phyloP scores from a whole-genome alignment of 2,888 invertebrate genomes.

The Pammene aurita region DNA sequence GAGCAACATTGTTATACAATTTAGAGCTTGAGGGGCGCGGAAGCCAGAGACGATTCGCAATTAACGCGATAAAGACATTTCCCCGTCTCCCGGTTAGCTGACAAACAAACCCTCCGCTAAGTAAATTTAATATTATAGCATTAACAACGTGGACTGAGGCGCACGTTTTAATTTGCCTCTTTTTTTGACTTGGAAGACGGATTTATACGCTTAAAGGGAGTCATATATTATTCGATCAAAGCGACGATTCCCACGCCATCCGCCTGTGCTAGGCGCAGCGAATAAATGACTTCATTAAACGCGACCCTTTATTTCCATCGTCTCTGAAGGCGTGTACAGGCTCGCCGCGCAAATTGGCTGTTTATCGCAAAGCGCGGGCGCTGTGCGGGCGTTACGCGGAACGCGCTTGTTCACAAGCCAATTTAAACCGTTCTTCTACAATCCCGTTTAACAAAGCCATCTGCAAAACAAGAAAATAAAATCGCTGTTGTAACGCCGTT shows the following conservation, averaged over 20 bases:
- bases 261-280: slow-evolving; percentile 51
- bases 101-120: slow-evolving; percentile 62
- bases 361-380: slow-evolving; percentile 63
- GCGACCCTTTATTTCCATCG: slow-evolving; percentile 60
- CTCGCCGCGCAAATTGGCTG: slow-evolving; percentile 67
- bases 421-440: slow-evolving; percentile 65
- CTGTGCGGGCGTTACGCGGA: slow-evolving; percentile 58
- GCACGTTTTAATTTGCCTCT: slow-evolving; percentile 52
- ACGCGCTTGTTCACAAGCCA: slow-evolving; percentile 63
- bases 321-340: slow-evolving; percentile 56
- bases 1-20: slow-evolving; percentile 57
- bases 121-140: slow-evolving; percentile 62
- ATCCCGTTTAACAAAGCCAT: slow-evolving; percentile 59
- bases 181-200: slow-evolving; percentile 50
- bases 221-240: slow-evolving; percentile 61
- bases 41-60: slow-evolving; percentile 56
- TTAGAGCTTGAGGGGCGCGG: slow-evolving; percentile 55
- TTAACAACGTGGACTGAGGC: slow-evolving; percentile 53
- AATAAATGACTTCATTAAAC: slow-evolving; percentile 71
- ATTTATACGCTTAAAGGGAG: slow-evolving; percentile 50
- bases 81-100: slow-evolving; percentile 53
- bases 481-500: slow-evolving; percentile 53
- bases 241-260: slow-evolving; percentile 48
- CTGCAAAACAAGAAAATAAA: slow-evolving; percentile 71
- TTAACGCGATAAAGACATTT: slow-evolving; percentile 69